phyloP scores from a whole-genome alignment of 2,113 vertebrate species.

The Sander vitreus region DNA sequence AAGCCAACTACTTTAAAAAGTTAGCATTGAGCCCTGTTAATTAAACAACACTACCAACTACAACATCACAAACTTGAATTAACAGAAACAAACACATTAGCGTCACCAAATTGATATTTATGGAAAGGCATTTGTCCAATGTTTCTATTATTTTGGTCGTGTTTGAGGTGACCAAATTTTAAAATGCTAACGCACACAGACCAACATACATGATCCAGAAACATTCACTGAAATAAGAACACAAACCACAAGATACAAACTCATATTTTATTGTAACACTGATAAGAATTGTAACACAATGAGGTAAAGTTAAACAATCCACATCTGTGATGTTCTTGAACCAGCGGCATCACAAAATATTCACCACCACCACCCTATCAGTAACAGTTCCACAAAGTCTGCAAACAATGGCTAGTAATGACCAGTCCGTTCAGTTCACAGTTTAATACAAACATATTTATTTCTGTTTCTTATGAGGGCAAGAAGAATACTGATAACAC shows the following conservation, averaged over 20 bases:
- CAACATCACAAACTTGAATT: neutral
- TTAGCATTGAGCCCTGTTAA: no score
- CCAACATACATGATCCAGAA: neutral
- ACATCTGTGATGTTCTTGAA: slow-evolving; percentile 81
- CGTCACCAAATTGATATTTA: neutral
- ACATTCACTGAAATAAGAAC: neutral
- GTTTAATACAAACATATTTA: slow-evolving; percentile 73
- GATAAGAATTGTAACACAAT: slow-evolving; percentile 92
- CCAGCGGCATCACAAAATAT: slow-evolving; percentile 76
- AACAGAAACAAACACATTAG: neutral
- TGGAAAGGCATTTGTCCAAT: neutral
- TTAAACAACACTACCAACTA: neutral
- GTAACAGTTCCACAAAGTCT: slow-evolving; percentile 72
- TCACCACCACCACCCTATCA: slow-evolving; percentile 67
- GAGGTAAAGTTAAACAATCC: slow-evolving; percentile 95
- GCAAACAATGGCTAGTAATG: slow-evolving; percentile 62
- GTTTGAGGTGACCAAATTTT: neutral
- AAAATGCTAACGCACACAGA: neutral
- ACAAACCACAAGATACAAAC: slow-evolving; percentile 77
- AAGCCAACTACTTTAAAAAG: no score
- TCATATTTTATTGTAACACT: slow-evolving; percentile 94
- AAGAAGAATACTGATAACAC: slow-evolving; percentile 59
- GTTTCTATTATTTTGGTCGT: slow-evolving; percentile 1
- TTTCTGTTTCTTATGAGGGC: slow-evolving; percentile 50
- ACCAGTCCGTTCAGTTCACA: slow-evolving; percentile 64